A percentile compares a stretch with the other conserved stretches of the same genome.
These are phyloP conservation scores for Halichondria panicea DNA, from an alignment of 37 sponge, comb jelly and placozoan genomes.

Conservation along the genomic window DNA sequence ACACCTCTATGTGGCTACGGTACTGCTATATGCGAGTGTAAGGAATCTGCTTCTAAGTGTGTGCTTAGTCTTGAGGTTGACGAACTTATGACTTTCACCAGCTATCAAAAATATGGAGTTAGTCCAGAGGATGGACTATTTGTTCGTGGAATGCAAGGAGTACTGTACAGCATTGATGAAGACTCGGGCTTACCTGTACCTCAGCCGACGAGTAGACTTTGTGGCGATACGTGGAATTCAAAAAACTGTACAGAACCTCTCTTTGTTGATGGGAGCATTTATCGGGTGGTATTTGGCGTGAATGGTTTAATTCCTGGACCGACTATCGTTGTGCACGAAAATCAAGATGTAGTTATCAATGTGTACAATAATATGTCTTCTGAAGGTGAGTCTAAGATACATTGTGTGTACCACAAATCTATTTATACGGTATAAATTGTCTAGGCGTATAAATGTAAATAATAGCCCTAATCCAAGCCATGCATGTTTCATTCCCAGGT, in stretches of 20 bases:
- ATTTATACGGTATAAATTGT: no score
- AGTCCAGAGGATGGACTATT: background rate
- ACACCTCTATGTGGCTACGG: slow-evolving; percentile 10
- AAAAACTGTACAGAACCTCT: background rate
- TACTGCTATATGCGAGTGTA: slow-evolving; percentile 13
- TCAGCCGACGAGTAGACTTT: background rate
- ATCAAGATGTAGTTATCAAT: slow-evolving; percentile 7
- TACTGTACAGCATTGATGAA: background rate
- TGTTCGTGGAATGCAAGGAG: slow-evolving; percentile 3
- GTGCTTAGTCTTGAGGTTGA: slow-evolving; percentile 28
- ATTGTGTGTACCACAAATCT: no score
- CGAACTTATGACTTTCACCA: slow-evolving; percentile 35
- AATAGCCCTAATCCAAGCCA: no score
- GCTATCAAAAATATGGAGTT: slow-evolving; percentile 19
- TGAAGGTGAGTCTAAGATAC: no score
- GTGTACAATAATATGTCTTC: slow-evolving; percentile 52
- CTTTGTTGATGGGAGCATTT: slow-evolving; percentile 25
- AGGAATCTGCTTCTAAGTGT: background rate
- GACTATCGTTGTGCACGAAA: slow-evolving; percentile 47
- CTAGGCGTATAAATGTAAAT: no score
- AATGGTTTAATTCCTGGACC: slow-evolving; percentile 52
- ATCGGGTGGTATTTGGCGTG: slow-evolving; percentile 23
- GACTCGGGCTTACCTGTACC: background rate
- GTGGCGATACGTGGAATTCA: slow-evolving; percentile 1
- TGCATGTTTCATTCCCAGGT: no score